Base-by-base conservation (phyloP, 2,797 vertebrate species). In the Lemur catta region DNA sequence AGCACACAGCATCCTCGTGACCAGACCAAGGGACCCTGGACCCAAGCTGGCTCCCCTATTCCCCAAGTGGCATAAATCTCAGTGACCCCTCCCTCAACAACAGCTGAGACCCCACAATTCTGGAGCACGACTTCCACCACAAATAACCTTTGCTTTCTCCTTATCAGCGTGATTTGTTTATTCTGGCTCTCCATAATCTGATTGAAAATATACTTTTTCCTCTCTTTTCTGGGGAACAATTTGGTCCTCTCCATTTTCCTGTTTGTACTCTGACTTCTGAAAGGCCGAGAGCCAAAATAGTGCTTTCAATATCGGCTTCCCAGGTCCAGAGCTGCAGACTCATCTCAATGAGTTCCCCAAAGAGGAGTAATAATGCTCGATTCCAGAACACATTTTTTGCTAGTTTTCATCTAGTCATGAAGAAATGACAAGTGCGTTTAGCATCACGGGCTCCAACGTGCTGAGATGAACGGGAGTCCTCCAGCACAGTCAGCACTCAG, bases 181-280 rank as follows among this genome's bases (percentile, higher is more conserved):
- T 46, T n/a, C 82, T 96, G 91, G 96, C 85, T 61, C 63, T 75
- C 24, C 35, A 7, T 57, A 65, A 84, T 94, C 84, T 84, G 75
- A 89, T 95, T 88, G 61, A 43, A 95, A 95, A 94, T 79, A 59
- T 24, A 69, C 43, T 52, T 50, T 57, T 48, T n/a, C 22, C 24
- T 10, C 20, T 80, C 55, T 55, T 43, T 84, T 55, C 65, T 35
- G 15, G 93, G 85, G 78, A 93, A 97, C 33, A 89, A 88, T 81
- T 63, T 7, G 79, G 48, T 89, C 85, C 84, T 94, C 81, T 94
- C 75, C 43, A 28, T 91, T 88, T 95, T 61, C 18, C 28, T 30
- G 7, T 75, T 81, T 89, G 79, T 38, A 14, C 20, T 93, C 89
- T 96, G 93, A 95, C 91, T 96, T 93, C 92, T 92, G 93, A 94